Evolutionary conservation across 2,888 invertebrate genomes (phyloP), one percentile per base, ranked within the genome.

Genomic region (Agonopterix arenella): DNA sequence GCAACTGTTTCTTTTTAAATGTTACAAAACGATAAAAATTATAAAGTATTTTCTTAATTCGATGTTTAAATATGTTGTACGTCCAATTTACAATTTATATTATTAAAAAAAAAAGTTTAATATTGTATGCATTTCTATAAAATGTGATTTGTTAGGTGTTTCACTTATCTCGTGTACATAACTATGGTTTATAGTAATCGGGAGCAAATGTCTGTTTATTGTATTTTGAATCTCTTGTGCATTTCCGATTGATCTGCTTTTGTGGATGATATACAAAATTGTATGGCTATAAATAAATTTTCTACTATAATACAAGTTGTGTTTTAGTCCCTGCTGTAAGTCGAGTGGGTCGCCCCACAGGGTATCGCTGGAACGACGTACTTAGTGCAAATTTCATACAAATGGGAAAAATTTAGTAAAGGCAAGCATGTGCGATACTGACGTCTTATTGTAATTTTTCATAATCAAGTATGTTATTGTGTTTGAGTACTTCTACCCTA

Each of bases 141-240:
- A 64, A 73, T 72, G 73, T 78, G 72, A 76, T 77, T 70, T 70
- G 68, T 66, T 66, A 43, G 9, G 40, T 66, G 66, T 77, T 68
- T 73, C 70, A 73, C 69, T 68, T 60, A 44, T 45, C 48, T 58
- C 61, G 61, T 80, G 79, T 82, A 78, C 71, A 79, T 80, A 76
- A 66, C 73, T 70, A 50, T 47, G 44, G 66, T 67, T 61, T 56
- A 58, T 50, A 54, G 51, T 62, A 62, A n/a, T 71, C 68, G 73
- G 78, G 80, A 84, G 75, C 75, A 82, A 82, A 70, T 75, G 64
- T 67, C 74, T 79, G 69, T 77, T 70, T 71, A 68, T 67, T 70
- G 70, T 69, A 73, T 76, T 76, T 76, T 77, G 83, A 88, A 84
- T 88, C 84, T 85, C 85, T 84, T 82, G 70, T 78, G 85, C 80